Conservation (phyloP, 2,888 invertebrate genomes). For the Mylabris sibirica region DNA sequence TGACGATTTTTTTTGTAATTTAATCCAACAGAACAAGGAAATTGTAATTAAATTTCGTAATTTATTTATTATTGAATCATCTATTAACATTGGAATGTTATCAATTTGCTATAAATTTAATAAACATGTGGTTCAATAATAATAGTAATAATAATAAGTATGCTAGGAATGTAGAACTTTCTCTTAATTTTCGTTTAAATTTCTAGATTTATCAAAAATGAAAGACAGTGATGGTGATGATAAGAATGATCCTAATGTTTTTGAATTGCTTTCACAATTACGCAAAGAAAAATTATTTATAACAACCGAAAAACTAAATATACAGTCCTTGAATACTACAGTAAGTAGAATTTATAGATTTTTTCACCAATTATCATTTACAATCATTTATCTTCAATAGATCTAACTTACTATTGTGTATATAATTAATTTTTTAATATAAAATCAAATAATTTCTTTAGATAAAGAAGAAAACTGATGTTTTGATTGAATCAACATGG, state of each 20-base stretch:
- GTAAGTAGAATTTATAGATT: slow-evolving; percentile 59
- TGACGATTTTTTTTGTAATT: neutral
- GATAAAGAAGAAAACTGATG: slow-evolving; percentile 66
- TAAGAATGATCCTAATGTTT: slow-evolving; percentile 48
- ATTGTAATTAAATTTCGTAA: neutral
- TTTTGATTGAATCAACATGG: slow-evolving; percentile 81
- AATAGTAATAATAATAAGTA: neutral
- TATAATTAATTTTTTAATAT: neutral
- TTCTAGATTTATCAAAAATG: slow-evolving; percentile 38
- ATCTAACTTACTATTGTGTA: neutral
- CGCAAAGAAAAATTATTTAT: slow-evolving; percentile 88
- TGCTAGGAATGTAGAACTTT: slow-evolving; percentile 20
- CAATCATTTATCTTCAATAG: neutral
- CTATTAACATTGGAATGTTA: neutral
- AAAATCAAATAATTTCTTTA: slow-evolving; percentile 40
- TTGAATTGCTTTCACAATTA: slow-evolving; percentile 72
- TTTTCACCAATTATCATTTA: slow-evolving; percentile 40
- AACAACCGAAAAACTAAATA: slow-evolving; percentile 82
- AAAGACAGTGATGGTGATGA: slow-evolving; percentile 48
- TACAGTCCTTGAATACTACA: slow-evolving; percentile 79
- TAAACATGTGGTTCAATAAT: neutral
- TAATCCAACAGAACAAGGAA: neutral
- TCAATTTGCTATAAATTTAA: neutral
- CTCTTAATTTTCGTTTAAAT: slow-evolving; percentile 13
- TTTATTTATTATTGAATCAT: neutral